Evolutionary conservation across 2,797 vertebrate species (phyloP).

Genomic region (Adelosebastes latens): DNA sequence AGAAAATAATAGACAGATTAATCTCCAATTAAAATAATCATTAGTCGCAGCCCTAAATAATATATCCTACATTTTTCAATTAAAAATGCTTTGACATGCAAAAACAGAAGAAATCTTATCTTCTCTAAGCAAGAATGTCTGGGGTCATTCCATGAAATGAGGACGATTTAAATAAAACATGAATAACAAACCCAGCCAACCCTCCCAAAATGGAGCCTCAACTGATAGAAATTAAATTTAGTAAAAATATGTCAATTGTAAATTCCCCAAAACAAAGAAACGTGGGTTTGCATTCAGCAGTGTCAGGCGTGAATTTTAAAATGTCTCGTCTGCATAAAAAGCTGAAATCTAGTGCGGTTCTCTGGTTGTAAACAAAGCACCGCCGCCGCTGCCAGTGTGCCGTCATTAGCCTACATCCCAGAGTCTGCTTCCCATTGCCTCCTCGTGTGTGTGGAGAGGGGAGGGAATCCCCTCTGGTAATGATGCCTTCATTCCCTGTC

Average conservation of each 20-base stretch:
- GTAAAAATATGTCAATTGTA: neutral
- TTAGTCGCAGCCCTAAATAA: no score
- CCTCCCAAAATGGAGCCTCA: neutral
- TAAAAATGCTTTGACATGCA: neutral
- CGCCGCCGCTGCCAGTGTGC: slow-evolving; percentile 35
- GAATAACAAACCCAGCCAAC: neutral
- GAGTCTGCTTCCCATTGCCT: slow-evolving; percentile 48
- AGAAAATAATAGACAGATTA: no score
- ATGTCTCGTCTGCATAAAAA: slow-evolving; percentile 5
- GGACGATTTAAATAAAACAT: neutral
- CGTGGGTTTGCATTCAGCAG: neutral
- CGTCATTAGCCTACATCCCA: slow-evolving; percentile 69
- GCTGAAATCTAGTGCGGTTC: slow-evolving; percentile 22
- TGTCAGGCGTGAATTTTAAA: neutral
- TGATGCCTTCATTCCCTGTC: slow-evolving; percentile 60
- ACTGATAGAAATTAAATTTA: neutral
- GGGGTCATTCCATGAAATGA: neutral
- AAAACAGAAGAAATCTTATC: neutral
- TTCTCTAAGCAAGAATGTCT: neutral
- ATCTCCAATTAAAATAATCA: no score
- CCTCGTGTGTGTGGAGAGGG: slow-evolving; percentile 40
- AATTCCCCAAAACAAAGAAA: neutral
- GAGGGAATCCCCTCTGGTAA: slow-evolving; percentile 78
- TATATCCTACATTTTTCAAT: neutral
- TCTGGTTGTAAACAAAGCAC: slow-evolving; percentile 74